Evolutionary conservation across 1,140 invertebrate species (phyloP), one percentile per base, ranked within the genome.

Genomic region (Hypsibius dujardini): DNA sequence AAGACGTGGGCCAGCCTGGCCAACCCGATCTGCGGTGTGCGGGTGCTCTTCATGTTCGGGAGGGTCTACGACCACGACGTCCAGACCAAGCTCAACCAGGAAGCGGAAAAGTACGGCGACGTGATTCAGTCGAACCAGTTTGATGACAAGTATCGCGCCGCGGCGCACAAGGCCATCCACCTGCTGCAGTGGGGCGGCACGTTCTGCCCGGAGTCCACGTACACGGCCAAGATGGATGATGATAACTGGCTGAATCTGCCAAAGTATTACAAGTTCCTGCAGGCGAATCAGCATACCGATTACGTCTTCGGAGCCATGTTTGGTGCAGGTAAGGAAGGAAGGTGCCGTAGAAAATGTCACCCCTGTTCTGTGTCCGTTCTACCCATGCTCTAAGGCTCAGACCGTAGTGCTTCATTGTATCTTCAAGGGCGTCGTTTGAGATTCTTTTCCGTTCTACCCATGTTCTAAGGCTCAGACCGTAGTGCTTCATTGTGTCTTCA

Each of bases 121-220:
- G 42, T 67, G 62, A 67, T 67, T 7, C 62, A 67, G 62, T 67
- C 62, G 12, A 67, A 67, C 42, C 62, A 67, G 62, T 67, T 67
- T 45, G 62, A 67, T 45, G 62, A 67, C 62, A 67, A 45, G 42
- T 67, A 67, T 42, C 62, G 62, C 7, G 12, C 62, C 12, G 62
- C 62, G 12, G 62, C 62, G 12, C 12, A 67, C 42, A 67, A 67
- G 62, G 62, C 62, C 42, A 45, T 67, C 42, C 62, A 67, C 45
- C 62, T 67, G 62, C 42, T 67, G 62, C 62, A 67, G 62, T 67
- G 62, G 62, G 62, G 62, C 45, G 62, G 12, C 42, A 45, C 62
- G 12, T 67, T 67, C 62, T 67, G 62, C 42, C 62, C 62, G 45
- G 12, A 67, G 42, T 67, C 62, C 12, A 45, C 62, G 3, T 67